Percentiles rank a stretch among this genome's conserved stretches.
Conservation (phyloP, 2,797 vertebrate species). For the Microctenopoma lineatum region DNA sequence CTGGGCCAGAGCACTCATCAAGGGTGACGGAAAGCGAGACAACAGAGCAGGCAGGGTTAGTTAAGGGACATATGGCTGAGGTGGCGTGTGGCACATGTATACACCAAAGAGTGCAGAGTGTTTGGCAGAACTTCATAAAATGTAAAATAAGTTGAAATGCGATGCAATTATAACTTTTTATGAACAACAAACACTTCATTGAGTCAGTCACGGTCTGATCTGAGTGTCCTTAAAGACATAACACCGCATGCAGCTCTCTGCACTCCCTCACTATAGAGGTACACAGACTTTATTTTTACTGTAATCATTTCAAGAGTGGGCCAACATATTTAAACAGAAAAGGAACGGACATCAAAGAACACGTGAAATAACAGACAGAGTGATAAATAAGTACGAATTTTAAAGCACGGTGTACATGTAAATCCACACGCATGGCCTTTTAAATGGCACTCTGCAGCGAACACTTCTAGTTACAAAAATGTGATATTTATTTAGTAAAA, state of each 20-base stretch:
- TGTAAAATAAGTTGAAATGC: neutral
- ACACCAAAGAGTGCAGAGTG: conserved; percentile 14
- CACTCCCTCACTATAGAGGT: too few relatives aligned
- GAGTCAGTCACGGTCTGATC: too few relatives aligned
- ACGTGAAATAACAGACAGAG: too few relatives aligned
- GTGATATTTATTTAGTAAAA: neutral
- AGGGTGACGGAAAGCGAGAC: conserved; percentile 58
- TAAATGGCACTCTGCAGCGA: neutral
- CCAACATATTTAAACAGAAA: too few relatives aligned
- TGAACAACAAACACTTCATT: too few relatives aligned
- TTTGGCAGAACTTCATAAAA: neutral
- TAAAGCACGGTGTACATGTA: neutral
- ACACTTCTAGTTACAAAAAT: neutral
- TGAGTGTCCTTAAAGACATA: too few relatives aligned
- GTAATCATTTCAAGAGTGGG: too few relatives aligned
- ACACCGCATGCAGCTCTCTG: too few relatives aligned
- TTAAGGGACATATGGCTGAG: conserved; percentile 48
- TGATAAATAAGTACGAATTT: neutral
- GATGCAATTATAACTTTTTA: too few relatives aligned
- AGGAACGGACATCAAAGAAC: too few relatives aligned
- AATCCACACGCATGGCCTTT: neutral
- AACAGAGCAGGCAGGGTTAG: conserved; percentile 43
- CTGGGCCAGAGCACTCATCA: conserved; percentile 63
- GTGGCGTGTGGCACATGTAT: conserved; percentile 15
- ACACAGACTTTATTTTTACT: too few relatives aligned